Conservation (phyloP, 1,140 invertebrate genomes). For the Saxidomus purpurata region DNA sequence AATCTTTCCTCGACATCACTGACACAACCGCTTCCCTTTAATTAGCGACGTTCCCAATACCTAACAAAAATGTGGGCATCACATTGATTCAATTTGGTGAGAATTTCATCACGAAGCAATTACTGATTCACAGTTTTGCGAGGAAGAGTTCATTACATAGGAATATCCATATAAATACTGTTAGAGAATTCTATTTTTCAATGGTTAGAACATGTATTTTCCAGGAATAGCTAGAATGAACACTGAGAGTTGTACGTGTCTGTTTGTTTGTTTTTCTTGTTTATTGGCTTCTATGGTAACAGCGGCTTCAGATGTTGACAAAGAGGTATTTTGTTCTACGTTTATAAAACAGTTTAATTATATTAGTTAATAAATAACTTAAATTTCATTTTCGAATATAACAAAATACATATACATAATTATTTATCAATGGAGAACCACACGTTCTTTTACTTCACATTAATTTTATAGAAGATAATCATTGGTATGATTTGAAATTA, state of each 20-base stretch:
- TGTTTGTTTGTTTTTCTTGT: neutral
- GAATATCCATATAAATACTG: neutral
- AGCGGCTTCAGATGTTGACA: neutral
- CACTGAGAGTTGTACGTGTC: neutral
- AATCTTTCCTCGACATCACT: no score
- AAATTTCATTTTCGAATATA: no score
- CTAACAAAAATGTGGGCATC: neutral
- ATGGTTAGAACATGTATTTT: neutral
- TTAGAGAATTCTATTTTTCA: neutral
- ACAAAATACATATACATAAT: no score
- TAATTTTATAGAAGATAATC: no score
- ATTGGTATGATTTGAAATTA: no score
- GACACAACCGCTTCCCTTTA: neutral
- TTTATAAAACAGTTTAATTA: no score
- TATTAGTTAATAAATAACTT: no score
- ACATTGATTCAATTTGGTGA: neutral
- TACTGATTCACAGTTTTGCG: neutral
- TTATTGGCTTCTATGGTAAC: neutral
- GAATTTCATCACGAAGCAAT: conserved; percentile 2
- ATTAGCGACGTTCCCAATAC: neutral
- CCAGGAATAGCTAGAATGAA: conserved; percentile 7
- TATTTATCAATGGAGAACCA: no score
- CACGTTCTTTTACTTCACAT: no score
- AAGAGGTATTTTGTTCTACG: neutral
- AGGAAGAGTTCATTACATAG: neutral